These are phyloP conservation scores for Nannospalax galili DNA, from an alignment of 2,113 vertebrate species.

Conservation along the genomic window DNA sequence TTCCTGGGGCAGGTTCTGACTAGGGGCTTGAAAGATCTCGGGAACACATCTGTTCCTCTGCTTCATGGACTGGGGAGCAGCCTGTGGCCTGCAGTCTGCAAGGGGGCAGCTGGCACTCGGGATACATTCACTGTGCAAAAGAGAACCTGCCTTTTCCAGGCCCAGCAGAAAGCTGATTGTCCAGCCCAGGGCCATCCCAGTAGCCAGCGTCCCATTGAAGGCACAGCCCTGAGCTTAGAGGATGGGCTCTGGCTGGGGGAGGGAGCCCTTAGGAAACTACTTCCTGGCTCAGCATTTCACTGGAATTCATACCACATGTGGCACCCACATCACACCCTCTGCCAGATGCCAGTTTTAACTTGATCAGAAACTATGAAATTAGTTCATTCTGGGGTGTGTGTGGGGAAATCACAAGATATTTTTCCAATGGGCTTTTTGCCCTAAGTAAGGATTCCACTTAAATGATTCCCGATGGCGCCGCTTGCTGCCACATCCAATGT, in stretches of 20 bases:
- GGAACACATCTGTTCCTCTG: background rate
- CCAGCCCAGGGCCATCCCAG: accelerated
- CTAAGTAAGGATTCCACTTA: background rate
- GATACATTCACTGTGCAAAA: background rate
- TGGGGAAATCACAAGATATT: too few species aligned
- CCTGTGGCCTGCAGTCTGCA: background rate
- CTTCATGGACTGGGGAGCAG: background rate
- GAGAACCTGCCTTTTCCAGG: background rate
- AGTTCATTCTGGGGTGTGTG: background rate
- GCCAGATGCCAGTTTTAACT: background rate
- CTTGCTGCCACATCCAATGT: accelerated
- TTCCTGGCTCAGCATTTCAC: too few species aligned
- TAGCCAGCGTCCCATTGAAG: background rate
- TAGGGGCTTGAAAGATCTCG: background rate
- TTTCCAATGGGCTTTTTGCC: background rate
- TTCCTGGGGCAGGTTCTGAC: background rate
- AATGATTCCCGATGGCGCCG: accelerated
- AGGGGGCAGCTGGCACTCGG: background rate
- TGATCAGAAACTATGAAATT: background rate
- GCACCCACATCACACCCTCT: background rate
- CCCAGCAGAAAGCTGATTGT: background rate
- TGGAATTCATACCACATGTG: accelerated
- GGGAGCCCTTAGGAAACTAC: background rate
- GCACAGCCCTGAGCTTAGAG: background rate
- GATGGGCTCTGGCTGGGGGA: accelerated